phyloP scores from a whole-genome alignment of 2,888 invertebrate genomes.

The Oligia strigilis region DNA sequence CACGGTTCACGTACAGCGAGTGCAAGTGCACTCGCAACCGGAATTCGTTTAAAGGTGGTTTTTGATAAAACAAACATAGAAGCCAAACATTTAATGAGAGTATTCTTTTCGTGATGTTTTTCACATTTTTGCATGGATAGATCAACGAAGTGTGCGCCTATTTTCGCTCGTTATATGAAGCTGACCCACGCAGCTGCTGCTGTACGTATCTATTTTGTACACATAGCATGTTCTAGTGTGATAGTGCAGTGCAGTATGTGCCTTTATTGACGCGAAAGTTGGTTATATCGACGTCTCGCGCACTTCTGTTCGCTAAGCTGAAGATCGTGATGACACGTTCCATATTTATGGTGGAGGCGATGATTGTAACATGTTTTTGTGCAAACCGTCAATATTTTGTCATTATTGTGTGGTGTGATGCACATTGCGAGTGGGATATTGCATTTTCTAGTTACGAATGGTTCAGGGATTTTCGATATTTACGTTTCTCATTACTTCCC shows the following conservation, averaged over 20 bases:
- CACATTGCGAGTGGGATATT: background rate
- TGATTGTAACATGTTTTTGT: constrained; percentile 27
- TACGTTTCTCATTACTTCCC: background rate
- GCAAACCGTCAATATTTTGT: constrained; percentile 3
- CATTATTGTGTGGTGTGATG: constrained; percentile 14
- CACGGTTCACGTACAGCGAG: background rate
- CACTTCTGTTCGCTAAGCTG: constrained; percentile 25
- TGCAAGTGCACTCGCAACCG: background rate
- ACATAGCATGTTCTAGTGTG: constrained; percentile 16
- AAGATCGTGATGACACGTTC: constrained; percentile 48
- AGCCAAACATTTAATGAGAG: background rate
- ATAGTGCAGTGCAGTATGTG: constrained; percentile 32
- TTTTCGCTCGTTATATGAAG: background rate
- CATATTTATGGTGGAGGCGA: constrained; percentile 28
- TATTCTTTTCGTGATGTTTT: background rate
- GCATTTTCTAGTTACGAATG: background rate
- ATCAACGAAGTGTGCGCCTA: background rate
- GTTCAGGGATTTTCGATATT: background rate
- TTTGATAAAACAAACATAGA: background rate
- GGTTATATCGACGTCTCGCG: constrained; percentile 36
- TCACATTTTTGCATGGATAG: background rate
- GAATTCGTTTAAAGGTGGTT: background rate
- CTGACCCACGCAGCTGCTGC: too few species aligned
- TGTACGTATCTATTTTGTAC: background rate
- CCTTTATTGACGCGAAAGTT: constrained; percentile 38